Conservation (phyloP, 2,888 invertebrate species). For the Xestia rhomboidea region DNA sequence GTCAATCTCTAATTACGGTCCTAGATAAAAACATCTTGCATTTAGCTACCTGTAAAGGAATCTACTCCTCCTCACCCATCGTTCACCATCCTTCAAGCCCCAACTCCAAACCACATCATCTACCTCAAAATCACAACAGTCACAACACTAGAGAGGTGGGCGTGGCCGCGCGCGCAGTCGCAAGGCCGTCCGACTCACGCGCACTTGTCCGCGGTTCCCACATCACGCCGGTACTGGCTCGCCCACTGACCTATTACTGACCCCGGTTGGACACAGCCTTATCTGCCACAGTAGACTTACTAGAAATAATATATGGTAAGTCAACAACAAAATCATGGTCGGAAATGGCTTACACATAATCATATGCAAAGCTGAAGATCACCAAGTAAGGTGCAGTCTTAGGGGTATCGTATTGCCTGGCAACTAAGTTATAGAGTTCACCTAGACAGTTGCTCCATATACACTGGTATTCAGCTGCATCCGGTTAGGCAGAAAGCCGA, state of each 20-base stretch:
- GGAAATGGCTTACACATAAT: neutral
- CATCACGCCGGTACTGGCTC: conserved; percentile 57
- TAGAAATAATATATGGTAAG: neutral
- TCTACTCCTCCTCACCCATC: no score
- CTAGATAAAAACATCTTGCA: neutral
- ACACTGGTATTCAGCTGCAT: neutral
- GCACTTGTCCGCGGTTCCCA: conserved; percentile 69
- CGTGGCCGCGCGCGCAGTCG: conserved; percentile 56
- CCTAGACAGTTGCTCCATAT: neutral
- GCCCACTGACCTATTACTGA: conserved; percentile 66
- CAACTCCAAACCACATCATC: neutral
- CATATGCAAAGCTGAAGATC: neutral
- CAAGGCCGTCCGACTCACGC: conserved; percentile 70
- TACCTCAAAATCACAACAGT: conserved; percentile 3
- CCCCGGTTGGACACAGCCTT: conserved; percentile 56
- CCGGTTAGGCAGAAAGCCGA: neutral
- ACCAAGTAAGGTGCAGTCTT: neutral
- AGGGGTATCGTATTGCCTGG: neutral
- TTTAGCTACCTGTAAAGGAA: neutral
- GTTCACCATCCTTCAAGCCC: neutral
- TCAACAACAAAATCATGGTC: neutral
- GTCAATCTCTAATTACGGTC: neutral
- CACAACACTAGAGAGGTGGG: conserved; percentile 60
- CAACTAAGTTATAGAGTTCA: neutral
- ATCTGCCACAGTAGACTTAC: conserved; percentile 18